These are phyloP conservation scores for Andrena dorsata DNA, from an alignment of 2,888 invertebrate species.

Conservation along the genomic window DNA sequence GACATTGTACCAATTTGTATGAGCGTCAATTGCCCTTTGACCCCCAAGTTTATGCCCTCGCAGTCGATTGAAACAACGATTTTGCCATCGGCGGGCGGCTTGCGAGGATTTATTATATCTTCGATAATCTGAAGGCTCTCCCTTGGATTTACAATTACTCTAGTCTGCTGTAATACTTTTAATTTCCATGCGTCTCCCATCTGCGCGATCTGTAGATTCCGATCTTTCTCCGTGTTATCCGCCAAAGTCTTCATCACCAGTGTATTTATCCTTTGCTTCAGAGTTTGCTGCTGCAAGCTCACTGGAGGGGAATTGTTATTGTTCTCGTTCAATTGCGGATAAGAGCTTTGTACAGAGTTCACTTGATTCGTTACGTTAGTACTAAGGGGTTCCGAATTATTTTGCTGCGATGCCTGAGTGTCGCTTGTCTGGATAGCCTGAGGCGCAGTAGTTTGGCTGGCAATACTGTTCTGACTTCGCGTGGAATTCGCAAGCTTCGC, in stretches of 20 bases:
- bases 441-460: conserved; percentile 24
- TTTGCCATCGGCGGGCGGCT: conserved; percentile 80
- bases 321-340: conserved; percentile 73
- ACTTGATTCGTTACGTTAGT: conserved; percentile 42
- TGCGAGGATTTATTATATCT: conserved; percentile 88
- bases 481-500: conserved; percentile 47
- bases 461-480: conserved; percentile 59
- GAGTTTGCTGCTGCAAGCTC: conserved; percentile 87
- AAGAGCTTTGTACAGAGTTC: conserved; percentile 71
- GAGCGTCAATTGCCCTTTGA: conserved; percentile 94
- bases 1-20: conserved; percentile 93
- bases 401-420: conserved; percentile 41
- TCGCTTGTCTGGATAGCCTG: conserved; percentile 46
- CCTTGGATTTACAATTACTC: conserved; percentile 92
- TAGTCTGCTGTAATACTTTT: conserved; percentile 92
- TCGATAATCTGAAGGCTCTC: conserved; percentile 92
- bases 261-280: conserved; percentile 95
- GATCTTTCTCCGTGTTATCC: conserved; percentile 91
- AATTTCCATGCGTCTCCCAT: conserved; percentile 92
- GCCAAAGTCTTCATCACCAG: conserved; percentile 95
- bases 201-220: conserved; percentile 82
- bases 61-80: conserved; percentile 93
- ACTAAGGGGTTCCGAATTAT: conserved; percentile 35
- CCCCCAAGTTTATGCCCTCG: conserved; percentile 96
- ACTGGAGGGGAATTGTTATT: conserved; percentile 79